A percentile compares a stretch with the other conserved stretches of the same genome.
Conservation (phyloP, 2,888 invertebrate genomes). For the Synanthedon vespiformis region DNA sequence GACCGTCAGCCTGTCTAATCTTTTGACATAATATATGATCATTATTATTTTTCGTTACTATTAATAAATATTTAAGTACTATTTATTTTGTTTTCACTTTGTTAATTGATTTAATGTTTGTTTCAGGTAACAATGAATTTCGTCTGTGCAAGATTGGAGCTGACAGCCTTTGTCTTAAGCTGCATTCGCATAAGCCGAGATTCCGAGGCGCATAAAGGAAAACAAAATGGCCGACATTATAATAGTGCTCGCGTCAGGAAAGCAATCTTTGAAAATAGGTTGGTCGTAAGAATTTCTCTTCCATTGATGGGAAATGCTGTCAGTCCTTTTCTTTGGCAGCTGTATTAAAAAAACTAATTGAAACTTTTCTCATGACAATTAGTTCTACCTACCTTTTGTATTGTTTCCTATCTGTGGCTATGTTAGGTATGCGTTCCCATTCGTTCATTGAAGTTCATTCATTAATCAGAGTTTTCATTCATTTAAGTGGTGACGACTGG, state of each 20-base stretch:
- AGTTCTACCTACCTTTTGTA: too few species aligned
- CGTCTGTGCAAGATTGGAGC: not conserved
- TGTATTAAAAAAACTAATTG: too few species aligned
- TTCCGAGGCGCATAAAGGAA: not conserved
- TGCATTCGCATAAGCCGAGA: not conserved
- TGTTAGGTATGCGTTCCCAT: too few species aligned
- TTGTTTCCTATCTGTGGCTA: too few species aligned
- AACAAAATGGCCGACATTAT: not conserved
- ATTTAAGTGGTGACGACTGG: too few species aligned
- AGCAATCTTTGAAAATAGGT: not conserved
- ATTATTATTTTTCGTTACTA: not conserved
- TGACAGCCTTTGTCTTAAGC: not conserved
- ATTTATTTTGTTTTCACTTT: not conserved
- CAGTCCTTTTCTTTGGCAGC: too few species aligned
- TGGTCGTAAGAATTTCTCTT: not conserved
- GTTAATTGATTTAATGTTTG: slow-evolving; percentile 1
- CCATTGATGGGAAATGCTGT: too few species aligned
- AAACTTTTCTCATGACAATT: too few species aligned
- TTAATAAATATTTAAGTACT: not conserved
- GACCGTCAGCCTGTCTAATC: too few species aligned
- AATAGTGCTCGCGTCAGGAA: not conserved
- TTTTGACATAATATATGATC: too few species aligned
- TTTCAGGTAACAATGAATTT: slow-evolving; percentile 5
- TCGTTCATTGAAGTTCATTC: too few species aligned
- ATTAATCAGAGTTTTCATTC: too few species aligned